A percentile compares a stretch with the other conserved stretches of the same genome.
Evolutionary conservation across 2,113 vertebrate species (phyloP).

Genomic region (Lampris megalopsis): DNA sequence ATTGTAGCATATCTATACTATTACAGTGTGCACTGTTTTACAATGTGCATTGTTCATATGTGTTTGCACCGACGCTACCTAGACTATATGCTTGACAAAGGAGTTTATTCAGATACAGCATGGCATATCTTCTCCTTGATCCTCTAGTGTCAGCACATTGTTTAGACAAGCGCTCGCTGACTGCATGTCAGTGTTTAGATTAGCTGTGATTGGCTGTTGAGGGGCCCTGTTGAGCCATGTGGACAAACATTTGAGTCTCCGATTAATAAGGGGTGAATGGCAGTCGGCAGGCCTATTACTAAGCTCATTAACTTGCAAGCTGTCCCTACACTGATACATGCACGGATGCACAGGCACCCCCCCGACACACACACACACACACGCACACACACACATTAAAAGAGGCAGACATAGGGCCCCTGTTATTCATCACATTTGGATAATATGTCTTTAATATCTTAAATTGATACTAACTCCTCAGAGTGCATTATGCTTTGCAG

Average conservation of each 20-base stretch:
- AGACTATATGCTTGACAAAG: not conserved
- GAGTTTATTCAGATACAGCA: not conserved
- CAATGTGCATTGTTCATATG: not conserved
- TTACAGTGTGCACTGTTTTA: not conserved
- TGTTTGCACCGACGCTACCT: not conserved
- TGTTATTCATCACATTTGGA: not conserved
- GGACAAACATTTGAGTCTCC: constrained; percentile 52
- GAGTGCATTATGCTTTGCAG: no score
- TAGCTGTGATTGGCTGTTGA: constrained; percentile 52
- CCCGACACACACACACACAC: constrained; percentile 12
- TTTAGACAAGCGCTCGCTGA: constrained; percentile 44
- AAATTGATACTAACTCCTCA: no score
- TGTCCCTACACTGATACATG: constrained; percentile 8
- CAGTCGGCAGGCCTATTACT: constrained; percentile 60
- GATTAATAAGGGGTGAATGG: constrained; percentile 64
- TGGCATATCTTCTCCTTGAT: not conserved
- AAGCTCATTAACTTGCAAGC: constrained; percentile 66
- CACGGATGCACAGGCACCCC: constrained; percentile 20
- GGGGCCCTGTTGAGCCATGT: constrained; percentile 39
- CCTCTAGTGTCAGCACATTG: constrained; percentile 19
- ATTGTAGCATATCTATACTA: no score
- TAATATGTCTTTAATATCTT: no score
- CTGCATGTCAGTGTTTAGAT: constrained; percentile 45
- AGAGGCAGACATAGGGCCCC: not conserved
- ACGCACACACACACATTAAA: constrained; percentile 7